These are phyloP conservation scores for Lasius fuliginosus DNA, from an alignment of 2,888 invertebrate genomes.

Conservation along the genomic window DNA sequence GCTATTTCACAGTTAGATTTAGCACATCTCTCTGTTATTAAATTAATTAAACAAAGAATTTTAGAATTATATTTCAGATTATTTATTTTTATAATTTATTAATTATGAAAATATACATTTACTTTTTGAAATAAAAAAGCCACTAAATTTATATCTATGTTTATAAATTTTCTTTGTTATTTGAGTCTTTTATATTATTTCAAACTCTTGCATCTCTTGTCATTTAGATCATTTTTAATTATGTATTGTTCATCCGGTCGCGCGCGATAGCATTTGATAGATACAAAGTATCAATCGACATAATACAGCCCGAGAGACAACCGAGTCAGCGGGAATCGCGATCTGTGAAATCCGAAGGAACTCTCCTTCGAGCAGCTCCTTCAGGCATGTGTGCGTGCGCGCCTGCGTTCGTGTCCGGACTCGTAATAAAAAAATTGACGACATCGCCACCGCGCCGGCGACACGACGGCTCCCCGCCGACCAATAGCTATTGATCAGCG, in stretches of 20 bases:
- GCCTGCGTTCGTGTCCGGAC: conserved; percentile 77
- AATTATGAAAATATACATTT: not conserved
- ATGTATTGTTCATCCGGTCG: not conserved
- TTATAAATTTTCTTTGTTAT: not conserved
- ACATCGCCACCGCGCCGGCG: conserved; percentile 80
- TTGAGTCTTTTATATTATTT: not conserved
- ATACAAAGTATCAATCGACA: not conserved
- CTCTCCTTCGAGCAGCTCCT: conserved; percentile 41
- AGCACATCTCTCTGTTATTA: not conserved
- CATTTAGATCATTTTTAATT: not conserved
- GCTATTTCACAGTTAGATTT: not conserved
- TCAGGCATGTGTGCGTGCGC: conserved; percentile 62
- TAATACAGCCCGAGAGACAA: conserved; percentile 12
- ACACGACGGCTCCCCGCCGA: conserved; percentile 79
- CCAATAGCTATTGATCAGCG: conserved; percentile 81
- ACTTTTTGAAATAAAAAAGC: not conserved
- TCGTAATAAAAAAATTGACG: conserved; percentile 79
- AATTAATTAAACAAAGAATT: not conserved
- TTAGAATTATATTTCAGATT: not conserved
- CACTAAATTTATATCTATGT: not conserved
- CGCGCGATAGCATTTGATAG: not conserved
- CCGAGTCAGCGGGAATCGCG: conserved; percentile 54
- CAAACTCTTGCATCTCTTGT: not conserved
- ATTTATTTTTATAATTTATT: not conserved
- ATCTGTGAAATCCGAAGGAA: conserved; percentile 70